Percentiles rank a stretch among this genome's conserved stretches.
phyloP scores from a whole-genome alignment of 1,140 invertebrate genomes.

The Procambarus clarkii region DNA sequence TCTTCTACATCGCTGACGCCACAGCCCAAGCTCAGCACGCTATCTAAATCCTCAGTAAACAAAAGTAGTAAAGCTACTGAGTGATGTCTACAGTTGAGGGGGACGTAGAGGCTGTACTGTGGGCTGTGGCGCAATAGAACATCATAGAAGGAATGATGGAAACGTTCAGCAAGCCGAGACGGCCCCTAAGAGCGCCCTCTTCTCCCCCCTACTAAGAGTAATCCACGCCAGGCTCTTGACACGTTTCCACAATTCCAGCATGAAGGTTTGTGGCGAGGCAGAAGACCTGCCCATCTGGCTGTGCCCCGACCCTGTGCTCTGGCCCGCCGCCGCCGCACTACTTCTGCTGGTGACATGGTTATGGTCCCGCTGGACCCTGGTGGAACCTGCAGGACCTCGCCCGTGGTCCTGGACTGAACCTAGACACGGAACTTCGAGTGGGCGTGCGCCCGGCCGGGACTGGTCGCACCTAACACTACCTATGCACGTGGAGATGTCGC shows the following conservation, averaged over 20 bases:
- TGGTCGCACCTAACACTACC: conserved; percentile 54
- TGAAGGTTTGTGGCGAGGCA: not conserved
- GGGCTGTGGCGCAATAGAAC: not conserved
- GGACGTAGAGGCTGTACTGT: not conserved
- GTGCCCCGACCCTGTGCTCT: conserved; percentile 58
- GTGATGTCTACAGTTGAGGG: not conserved
- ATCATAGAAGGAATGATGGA: not conserved
- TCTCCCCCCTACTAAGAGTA: too few species aligned
- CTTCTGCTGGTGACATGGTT: conserved; percentile 21
- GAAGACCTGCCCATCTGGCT: conserved; percentile 38
- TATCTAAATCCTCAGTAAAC: not conserved
- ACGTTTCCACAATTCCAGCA: not conserved
- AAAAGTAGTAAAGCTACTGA: not conserved
- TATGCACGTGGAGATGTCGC: conserved; percentile 59
- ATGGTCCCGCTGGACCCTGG: conserved; percentile 50
- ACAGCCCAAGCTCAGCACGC: not conserved
- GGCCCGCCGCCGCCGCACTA: not conserved
- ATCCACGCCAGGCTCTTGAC: too few species aligned
- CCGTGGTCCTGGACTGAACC: conserved; percentile 63
- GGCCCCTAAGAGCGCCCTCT: too few species aligned
- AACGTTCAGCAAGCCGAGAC: not conserved
- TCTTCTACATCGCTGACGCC: not conserved
- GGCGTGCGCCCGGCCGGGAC: conserved; percentile 49
- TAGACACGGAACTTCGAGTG: conserved; percentile 44
- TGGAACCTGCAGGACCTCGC: conserved; percentile 60